Base-by-base conservation (phyloP, 92 coral and sea anemone species). In the Montipora capitata region DNA sequence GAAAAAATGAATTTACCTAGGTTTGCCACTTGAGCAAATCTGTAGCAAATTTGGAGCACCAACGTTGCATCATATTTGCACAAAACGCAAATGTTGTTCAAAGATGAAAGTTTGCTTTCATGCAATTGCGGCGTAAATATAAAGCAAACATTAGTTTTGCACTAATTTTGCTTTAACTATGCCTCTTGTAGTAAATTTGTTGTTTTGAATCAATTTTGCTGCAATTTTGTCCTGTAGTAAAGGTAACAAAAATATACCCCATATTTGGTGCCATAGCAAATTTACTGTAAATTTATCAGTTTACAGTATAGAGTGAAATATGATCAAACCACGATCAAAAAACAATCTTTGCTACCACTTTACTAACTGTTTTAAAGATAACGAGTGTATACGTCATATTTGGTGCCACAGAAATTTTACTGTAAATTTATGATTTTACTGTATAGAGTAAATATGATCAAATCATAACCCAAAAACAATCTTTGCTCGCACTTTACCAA, bases 341-440 rank as follows among this genome's bases (percentile, higher is more conserved):
- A 68, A 68, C 40, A 68, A 68, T 68, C 73, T 68, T 68, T 68
- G 73, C 73, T 18, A 68, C 73, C 73, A 68, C 40, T 68, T 68
- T 68, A 68, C 73, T 13, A 68, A 7, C 13, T 68, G 39, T 68
- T 13, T 68, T 13, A 68, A 20, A 68, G 39, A 39, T 68, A 68
- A 12, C 40, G 16, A 68, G 73, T 13, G 40, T 18, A 64, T 64
- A 64, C 18, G 14, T 64, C 70, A 64, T 64, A 68, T 68, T 68
- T 13, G 39, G 73, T 68, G 73, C 73, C 39, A 68, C 16, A 68
- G 73, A 6, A 68, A 9, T 13, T 35, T 68, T 13, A 68, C 13
- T 11, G 64, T 15, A 58, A 13, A 58, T 11, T 5, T 58, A 48
- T 58, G 64, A 58, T 58, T 58, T 58, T 58, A 58, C 64, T 6